Base-by-base conservation (phyloP, 2,113 vertebrate genomes). In the Herpetotheres cachinnans region DNA sequence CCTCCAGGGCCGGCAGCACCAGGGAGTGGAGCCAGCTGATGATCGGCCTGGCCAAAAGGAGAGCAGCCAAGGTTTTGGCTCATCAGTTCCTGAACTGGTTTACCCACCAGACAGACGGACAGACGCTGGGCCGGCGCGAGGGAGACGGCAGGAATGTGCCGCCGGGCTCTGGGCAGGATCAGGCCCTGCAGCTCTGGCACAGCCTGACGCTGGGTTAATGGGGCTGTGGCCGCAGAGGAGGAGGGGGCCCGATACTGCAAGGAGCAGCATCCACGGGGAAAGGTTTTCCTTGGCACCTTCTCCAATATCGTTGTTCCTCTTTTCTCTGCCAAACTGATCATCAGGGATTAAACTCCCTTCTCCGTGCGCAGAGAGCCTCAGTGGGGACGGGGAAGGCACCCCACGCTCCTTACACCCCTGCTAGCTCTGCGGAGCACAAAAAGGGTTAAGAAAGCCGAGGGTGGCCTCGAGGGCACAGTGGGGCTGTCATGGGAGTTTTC, bases 41-140 rank as follows among this genome's bases (percentile, higher is more conserved):
- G 32, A 93, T 44, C 20, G 62, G 65, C 59, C 38, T 27, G 61
- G 47, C 17, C 7, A 2, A 88, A 86, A 88, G 0, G 0, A 82
- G 42, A 94, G 65, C 70, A 82, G 65, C 55, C 74, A 25, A 30
- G 66, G 47, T 44, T 96, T 90, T 29, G 86, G 86, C 80, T 97
- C 93, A 86, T 47, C 83, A 90, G 82, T 47, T 77, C 89, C 63
- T 61, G n/a, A 88, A 93, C 95, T 86, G 95, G 94, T 93, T 96
- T 79, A 36, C 88, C 85, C 67, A 79, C 52, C n/a, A 54, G n/a
- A 21, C 50, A 73, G 93, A 88, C 24, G 6, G 78, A 81, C 49
- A 20, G 93, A 70, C 46, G 55, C 96, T 82, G 82, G 69, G 63
- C 69, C 6, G 15, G 92, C 6, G 5, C 4, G 5, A 52, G 63